Percentiles rank a stretch among this genome's conserved stretches.
phyloP scores from a whole-genome alignment of 2,797 vertebrate species.

The Echiichthys vipera region DNA sequence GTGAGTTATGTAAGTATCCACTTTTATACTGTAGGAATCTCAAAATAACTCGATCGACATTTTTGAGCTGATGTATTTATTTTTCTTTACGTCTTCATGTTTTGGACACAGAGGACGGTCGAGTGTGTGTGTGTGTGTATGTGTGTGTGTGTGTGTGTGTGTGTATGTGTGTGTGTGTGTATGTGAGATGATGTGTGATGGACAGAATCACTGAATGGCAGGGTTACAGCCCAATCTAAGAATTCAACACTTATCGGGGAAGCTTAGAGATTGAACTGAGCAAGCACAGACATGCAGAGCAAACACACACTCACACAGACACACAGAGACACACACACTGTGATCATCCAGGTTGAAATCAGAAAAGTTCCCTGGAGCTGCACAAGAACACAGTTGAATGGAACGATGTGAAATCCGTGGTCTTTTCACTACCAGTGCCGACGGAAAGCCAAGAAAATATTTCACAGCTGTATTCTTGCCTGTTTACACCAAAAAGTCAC shows the following conservation, averaged over 20 bases:
- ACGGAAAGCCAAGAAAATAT: constrained; percentile 18
- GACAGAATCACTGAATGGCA: constrained; percentile 12
- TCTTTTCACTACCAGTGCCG: constrained; percentile 24
- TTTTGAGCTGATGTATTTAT: background rate
- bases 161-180: background rate
- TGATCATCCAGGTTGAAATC: constrained; percentile 25
- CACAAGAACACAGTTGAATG: constrained; percentile 12
- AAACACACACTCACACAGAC: constrained; percentile 1
- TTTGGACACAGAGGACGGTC: background rate
- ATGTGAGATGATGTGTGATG: background rate
- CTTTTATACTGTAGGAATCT: background rate
- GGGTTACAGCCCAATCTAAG: constrained; percentile 14
- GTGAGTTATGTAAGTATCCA: too few species aligned
- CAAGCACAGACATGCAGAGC: constrained; percentile 25
- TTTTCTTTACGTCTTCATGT: background rate
- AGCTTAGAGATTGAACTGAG: constrained; percentile 27
- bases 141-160: background rate
- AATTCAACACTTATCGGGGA: constrained; percentile 29
- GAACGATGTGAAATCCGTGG: constrained; percentile 25
- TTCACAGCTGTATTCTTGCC: constrained; percentile 23
- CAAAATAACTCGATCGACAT: background rate
- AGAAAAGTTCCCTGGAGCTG: constrained; percentile 38
- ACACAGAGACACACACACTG: background rate
- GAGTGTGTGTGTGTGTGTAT: background rate
- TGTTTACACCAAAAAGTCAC: constrained; percentile 36